Percentiles rank a stretch among this genome's conserved stretches.
phyloP scores from a whole-genome alignment of 1,140 invertebrate genomes.

The Drosophila prosaltans region DNA sequence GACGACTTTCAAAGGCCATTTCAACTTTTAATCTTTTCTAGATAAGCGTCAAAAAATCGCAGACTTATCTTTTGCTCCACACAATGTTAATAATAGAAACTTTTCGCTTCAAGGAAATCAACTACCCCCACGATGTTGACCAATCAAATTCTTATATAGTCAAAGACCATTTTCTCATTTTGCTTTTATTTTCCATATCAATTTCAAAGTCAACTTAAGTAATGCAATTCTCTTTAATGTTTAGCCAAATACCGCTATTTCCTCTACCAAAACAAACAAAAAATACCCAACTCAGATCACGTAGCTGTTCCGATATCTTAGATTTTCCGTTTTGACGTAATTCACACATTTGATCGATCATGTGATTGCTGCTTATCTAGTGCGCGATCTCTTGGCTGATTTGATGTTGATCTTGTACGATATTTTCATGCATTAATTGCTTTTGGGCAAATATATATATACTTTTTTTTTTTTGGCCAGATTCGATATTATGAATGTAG shows the following conservation, averaged over 20 bases:
- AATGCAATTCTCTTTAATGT: neutral
- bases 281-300: conserved; percentile 9
- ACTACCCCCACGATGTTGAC: too few relatives aligned
- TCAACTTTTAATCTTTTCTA: too few relatives aligned
- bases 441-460: conserved; percentile 13
- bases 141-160: too few relatives aligned
- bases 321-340: conserved; percentile 39
- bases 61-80: too few relatives aligned
- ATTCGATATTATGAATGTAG: conserved; percentile 58
- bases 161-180: too few relatives aligned
- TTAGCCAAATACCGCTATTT: neutral
- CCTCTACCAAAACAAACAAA: neutral
- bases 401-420: conserved; percentile 66
- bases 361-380: conserved; percentile 23
- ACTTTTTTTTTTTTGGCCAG: conserved; percentile 22
- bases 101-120: too few relatives aligned
- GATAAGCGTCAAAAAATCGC: too few relatives aligned
- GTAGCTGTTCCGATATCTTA: neutral
- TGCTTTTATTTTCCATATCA: neutral
- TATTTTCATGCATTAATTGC: conserved; percentile 68
- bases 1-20: too few relatives aligned
- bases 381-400: neutral
- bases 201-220: neutral
- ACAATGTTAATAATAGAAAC: too few relatives aligned
- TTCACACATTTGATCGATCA: conserved; percentile 45